Percentiles rank a stretch among this genome's conserved stretches.
Evolutionary conservation across 2,888 invertebrate species (phyloP).

Genomic region (Eutolmus rufibarbis): DNA sequence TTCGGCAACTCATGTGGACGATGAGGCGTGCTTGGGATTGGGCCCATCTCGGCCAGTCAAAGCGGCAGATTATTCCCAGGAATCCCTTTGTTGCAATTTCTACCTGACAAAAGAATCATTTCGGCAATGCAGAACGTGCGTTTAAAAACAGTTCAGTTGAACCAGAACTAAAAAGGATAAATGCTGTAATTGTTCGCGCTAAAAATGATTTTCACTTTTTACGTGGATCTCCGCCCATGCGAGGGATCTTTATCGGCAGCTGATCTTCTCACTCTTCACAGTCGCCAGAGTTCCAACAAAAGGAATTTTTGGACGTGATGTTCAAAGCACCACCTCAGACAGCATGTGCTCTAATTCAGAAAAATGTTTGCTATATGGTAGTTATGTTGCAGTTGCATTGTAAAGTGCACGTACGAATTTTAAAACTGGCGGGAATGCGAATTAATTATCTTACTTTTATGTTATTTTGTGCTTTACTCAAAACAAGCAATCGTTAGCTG

Average conservation of each 20-base stretch:
- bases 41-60: background rate
- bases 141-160: conserved; percentile 4
- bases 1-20: conserved; percentile 3
- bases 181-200: conserved; percentile 1
- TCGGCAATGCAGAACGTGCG: conserved; percentile 1
- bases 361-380: background rate
- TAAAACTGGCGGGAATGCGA: background rate
- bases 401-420: background rate
- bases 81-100: background rate
- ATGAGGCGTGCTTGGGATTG: background rate
- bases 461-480: background rate
- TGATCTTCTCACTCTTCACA: background rate
- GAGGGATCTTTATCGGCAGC: background rate
- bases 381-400: background rate
- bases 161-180: conserved; percentile 27
- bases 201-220: conserved; percentile 32
- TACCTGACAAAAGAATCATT: conserved; percentile 16
- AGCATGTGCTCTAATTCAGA: conserved; percentile 16
- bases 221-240: background rate
- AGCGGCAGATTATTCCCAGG: conserved; percentile 4
- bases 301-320: conserved; percentile 2
- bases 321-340: background rate
- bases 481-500: background rate
- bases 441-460: background rate
- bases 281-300: background rate